Evolutionary conservation across 2,113 vertebrate genomes (phyloP).

Genomic region (Ochotona curzoniae): DNA sequence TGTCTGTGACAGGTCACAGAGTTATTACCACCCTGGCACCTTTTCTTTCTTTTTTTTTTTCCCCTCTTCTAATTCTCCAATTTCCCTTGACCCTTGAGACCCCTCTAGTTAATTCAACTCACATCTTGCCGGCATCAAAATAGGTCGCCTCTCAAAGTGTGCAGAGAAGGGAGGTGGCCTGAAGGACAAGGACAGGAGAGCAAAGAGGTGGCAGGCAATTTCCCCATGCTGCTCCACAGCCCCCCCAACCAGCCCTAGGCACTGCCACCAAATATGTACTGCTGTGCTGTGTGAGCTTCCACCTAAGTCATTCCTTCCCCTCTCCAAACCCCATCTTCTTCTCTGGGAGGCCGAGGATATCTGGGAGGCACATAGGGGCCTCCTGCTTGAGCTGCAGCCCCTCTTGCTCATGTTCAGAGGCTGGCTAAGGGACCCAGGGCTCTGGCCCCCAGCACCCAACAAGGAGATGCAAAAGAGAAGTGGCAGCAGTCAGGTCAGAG

Average conservation of each 20-base stretch:
- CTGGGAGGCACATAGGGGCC: neutral
- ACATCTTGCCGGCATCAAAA: slow-evolving; percentile 45
- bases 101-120: slow-evolving; percentile 52
- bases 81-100: slow-evolving; percentile 47
- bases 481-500: neutral
- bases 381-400: neutral
- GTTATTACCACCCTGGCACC: slow-evolving; percentile 8
- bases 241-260: no score
- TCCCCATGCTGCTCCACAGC: neutral
- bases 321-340: neutral
- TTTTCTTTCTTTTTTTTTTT: neutral
- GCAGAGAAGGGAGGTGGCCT: neutral
- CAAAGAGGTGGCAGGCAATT: neutral
- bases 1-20: neutral
- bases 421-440: neutral
- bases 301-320: neutral
- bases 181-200: neutral
- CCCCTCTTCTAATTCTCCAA: neutral
- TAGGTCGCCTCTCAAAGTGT: slow-evolving; percentile 4
- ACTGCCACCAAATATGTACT: neutral
- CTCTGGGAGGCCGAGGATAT: neutral
- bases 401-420: neutral
- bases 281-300: no score
- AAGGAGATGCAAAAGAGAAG: neutral
- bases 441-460: neutral